Evolutionary conservation across 92 coral and sea anemone species (phyloP).

Genomic region (Phenganax subtilis): DNA sequence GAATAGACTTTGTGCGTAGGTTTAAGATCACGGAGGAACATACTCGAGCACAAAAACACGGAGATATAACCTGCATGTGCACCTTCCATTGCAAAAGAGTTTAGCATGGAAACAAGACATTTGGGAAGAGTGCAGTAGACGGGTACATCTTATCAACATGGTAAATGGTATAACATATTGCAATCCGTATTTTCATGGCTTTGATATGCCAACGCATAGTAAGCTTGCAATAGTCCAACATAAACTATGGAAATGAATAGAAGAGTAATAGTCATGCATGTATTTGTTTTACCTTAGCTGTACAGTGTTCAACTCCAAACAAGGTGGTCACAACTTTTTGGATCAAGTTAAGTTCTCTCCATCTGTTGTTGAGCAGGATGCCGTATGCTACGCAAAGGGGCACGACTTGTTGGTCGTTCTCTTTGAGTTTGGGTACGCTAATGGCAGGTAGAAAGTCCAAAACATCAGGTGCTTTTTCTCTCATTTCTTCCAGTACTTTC

Average conservation of each 20-base stretch:
- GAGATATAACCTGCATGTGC: too few species aligned
- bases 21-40: too few species aligned
- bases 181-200: too few species aligned
- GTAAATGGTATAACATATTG: too few species aligned
- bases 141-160: too few species aligned
- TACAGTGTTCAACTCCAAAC: constrained; percentile 50
- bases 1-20: too few species aligned
- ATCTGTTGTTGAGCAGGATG: constrained; percentile 37
- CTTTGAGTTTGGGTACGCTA: constrained; percentile 39
- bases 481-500: constrained; percentile 30
- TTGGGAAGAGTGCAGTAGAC: too few species aligned
- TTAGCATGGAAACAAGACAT: too few species aligned
- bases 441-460: constrained; percentile 46
- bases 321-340: constrained; percentile 38
- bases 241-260: constrained; percentile 29
- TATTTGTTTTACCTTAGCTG: constrained; percentile 40
- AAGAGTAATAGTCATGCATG: neutral
- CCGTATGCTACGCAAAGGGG: constrained; percentile 39
- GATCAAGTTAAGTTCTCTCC: constrained; percentile 41
- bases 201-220: too few species aligned
- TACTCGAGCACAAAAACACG: too few species aligned
- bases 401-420: constrained; percentile 43
- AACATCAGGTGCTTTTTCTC: constrained; percentile 48
- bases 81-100: too few species aligned
- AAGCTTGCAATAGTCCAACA: neutral